These are phyloP conservation scores for Bungarus multicinctus DNA, from an alignment of 2,113 vertebrate genomes.

Conservation along the genomic window DNA sequence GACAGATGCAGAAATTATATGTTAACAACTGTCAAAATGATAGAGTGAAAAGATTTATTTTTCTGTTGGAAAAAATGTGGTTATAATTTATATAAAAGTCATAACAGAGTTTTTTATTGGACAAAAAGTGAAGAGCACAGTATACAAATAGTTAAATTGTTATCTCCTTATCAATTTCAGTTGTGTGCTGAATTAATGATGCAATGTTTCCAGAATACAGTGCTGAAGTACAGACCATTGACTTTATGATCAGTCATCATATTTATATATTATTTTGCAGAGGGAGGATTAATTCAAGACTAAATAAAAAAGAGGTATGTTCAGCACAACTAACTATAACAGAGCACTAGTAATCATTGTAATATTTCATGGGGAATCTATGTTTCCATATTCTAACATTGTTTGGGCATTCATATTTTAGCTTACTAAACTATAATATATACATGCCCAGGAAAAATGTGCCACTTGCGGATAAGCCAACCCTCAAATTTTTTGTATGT, in stretches of 20 bases:
- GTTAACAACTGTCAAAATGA: constrained; percentile 66
- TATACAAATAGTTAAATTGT: neutral
- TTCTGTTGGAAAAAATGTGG: constrained; percentile 10
- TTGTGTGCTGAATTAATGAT: neutral
- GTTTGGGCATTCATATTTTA: neutral
- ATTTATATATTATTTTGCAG: neutral
- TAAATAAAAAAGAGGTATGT: neutral
- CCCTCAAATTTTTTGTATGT: neutral
- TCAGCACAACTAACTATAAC: neutral
- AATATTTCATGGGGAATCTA: neutral
- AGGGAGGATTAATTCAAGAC: neutral
- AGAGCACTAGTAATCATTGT: neutral
- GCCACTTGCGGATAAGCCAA: neutral
- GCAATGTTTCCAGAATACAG: neutral
- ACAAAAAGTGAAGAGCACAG: neutral
- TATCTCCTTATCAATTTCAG: constrained; percentile 1
- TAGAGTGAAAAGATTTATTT: constrained; percentile 56
- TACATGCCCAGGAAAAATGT: neutral
- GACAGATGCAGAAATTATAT: constrained; percentile 60
- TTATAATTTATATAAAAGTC: constrained; percentile 65
- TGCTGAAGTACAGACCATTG: neutral
- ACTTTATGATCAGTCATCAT: neutral
- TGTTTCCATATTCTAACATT: neutral
- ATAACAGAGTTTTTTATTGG: neutral
- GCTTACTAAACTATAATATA: neutral